Evolutionary conservation across 2,888 invertebrate species (phyloP).

Genomic region (Tuberolachnus salignus): DNA sequence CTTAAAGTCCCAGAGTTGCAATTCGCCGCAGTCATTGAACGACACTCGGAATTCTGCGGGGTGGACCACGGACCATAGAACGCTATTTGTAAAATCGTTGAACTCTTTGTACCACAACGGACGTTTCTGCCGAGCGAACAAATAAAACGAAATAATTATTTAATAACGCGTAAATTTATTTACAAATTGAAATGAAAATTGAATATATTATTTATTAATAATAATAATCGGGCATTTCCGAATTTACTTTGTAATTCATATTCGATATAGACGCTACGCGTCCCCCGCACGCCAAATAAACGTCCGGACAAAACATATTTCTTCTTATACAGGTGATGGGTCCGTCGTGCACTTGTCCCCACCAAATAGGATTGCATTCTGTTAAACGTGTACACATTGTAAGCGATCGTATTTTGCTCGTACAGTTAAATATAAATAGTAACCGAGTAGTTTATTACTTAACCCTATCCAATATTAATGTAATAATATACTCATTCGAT

Average conservation of each 20-base stretch:
- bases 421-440: too few species aligned
- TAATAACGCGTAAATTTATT: background rate
- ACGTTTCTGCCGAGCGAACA: background rate
- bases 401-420: too few species aligned
- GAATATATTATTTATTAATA: too few species aligned
- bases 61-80: slow-evolving; percentile 28
- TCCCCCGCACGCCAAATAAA: slow-evolving; percentile 59
- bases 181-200: background rate
- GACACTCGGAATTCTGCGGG: slow-evolving; percentile 29
- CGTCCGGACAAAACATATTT: slow-evolving; percentile 57
- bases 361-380: slow-evolving; percentile 42
- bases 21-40: slow-evolving; percentile 58
- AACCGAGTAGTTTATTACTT: too few species aligned
- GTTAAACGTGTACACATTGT: background rate
- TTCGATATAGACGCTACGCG: slow-evolving; percentile 59
- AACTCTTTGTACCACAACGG: slow-evolving; percentile 52
- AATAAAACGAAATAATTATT: background rate
- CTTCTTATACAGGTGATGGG: slow-evolving; percentile 58
- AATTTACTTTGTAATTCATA: slow-evolving; percentile 57
- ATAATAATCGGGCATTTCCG: background rate
- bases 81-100: slow-evolving; percentile 26
- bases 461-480: too few species aligned
- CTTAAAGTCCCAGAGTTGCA: slow-evolving; percentile 61
- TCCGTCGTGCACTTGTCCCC: slow-evolving; percentile 59
- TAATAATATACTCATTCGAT: too few species aligned